Base-by-base conservation (phyloP, 1,140 invertebrate species). In the Polyergus mexicanus region DNA sequence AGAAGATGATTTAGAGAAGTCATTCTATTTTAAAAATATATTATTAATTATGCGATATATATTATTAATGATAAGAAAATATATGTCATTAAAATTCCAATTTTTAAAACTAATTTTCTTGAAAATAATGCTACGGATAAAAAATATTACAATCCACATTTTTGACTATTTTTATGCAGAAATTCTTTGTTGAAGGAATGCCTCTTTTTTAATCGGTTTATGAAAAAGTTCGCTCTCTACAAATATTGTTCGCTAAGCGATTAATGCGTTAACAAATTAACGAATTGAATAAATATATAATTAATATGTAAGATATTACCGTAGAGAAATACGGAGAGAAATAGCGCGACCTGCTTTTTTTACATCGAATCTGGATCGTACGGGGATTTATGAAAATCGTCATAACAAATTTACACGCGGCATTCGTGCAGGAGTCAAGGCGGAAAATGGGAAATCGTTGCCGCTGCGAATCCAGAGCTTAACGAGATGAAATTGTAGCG, bases 401-500 rank as follows among this genome's bases (percentile, higher is more conserved):
- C 44, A 62, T 75, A 58, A 77, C 81, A 66, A 77, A 74, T 87
- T 84, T 87, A 44, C 22, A 41, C 47, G 35, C 47, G 32, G 66
- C 60, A 78, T 76, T 75, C 16, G 44, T 60, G 8, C 32, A 58
- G 19, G 56, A 72, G 58, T 38, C 80, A 68, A 63, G 28, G 38
- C 47, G 77, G 54, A 58, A 76, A 86, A 89, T 78, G 85, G 78
- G 65, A 89, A 89, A 89, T 89, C 88, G 86, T 76, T 74, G 35
- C 54, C 35, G 65, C 38, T 63, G 63, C 56, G 85, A 72, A 84
- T 89, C 86, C 81, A 85, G 47, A 51, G 88, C 85, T 89, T 87
- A 89, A 87, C 86, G 76, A 89, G 87, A 89, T 90, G 71, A 90
- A 90, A 90, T 87, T 89, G 86, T 77, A 75, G 25, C 56, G 32